Percentiles rank a stretch among this genome's conserved stretches.
These are phyloP conservation scores for Nomada fucata DNA, from an alignment of 2,888 invertebrate genomes.

Conservation along the genomic window DNA sequence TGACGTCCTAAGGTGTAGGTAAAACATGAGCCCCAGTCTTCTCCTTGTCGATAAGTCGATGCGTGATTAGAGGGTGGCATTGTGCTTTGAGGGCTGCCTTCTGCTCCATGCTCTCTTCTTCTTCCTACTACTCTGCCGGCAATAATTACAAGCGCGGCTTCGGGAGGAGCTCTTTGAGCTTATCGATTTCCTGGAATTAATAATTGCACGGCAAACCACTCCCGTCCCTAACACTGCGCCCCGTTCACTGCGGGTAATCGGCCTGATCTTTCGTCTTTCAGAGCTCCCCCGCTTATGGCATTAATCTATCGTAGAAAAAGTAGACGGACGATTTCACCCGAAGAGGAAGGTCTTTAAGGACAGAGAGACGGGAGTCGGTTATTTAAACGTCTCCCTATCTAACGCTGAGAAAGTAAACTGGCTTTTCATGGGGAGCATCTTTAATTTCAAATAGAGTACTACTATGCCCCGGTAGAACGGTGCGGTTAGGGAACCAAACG, in stretches of 20 bases:
- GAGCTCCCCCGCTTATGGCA: constrained; percentile 35
- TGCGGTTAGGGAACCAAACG: too few species aligned
- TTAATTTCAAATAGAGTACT: background rate
- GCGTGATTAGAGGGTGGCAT: constrained; percentile 83
- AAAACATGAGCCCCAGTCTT: constrained; percentile 69
- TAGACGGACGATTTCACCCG: constrained; percentile 49
- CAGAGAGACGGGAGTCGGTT: background rate
- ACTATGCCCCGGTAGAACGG: too few species aligned
- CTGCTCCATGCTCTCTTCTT: constrained; percentile 58
- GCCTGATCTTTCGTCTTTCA: constrained; percentile 66
- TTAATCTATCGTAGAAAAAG: constrained; percentile 59
- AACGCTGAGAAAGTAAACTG: background rate
- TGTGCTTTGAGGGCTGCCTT: constrained; percentile 79
- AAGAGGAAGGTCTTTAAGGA: constrained; percentile 55
- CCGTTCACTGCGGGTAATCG: constrained; percentile 67
- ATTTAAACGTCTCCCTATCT: background rate
- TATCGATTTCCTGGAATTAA: constrained; percentile 83
- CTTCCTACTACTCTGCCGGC: constrained; percentile 71
- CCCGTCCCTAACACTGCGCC: constrained; percentile 59
- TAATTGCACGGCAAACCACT: constrained; percentile 78
- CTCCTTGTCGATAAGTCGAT: constrained; percentile 82
- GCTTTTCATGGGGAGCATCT: background rate
- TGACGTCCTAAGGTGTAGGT: constrained; percentile 51
- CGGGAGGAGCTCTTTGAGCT: constrained; percentile 79
- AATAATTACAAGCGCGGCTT: constrained; percentile 82